Base-by-base conservation (phyloP, 1,140 invertebrate genomes). In the Sycophila sp. region DNA sequence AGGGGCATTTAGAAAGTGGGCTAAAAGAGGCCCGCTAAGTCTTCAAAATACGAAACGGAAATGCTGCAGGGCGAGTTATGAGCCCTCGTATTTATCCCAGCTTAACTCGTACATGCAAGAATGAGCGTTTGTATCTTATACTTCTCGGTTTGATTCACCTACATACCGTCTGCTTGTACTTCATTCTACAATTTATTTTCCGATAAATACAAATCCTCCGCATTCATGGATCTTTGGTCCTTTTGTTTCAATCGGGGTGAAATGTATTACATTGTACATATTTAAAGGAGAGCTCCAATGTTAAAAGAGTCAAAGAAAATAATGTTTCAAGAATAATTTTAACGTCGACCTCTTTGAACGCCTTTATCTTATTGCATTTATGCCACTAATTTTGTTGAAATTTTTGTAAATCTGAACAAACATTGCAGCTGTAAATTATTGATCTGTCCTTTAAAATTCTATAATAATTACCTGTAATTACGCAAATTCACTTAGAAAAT, bases 41-140 rank as follows among this genome's bases (percentile, higher is more conserved):
- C 32, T 19, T 58, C 32, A 36, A 24, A 58, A 58, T 58, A 58
- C 8, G 34, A 58, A 22, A 36, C 32, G 55, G 55, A 58, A 58
- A 58, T 51, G 58, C 28, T 38, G 45, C 17, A 45, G 22, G n/a
- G 22, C 45, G 67, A 79, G 75, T 79, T 78, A 78, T 74, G 77
- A 77, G 72, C 47, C 64, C 55, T 58, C 62, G 72, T 78, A 79
- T 79, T 79, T 79, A 79, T 79, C 75, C 66, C 51, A 34, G 72
- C 75, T 79, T 78, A 79, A 77, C 76, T 74, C 72, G n/a, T 53
- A 76, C 70, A 67, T 67, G 59, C 72, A 11, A 17, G 19, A 22
- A 49, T 49, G 17, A 6, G 5, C 26, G 26, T 30, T 11, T 13
- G n/a, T 13, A 22, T 24, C 5, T 49, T n/a, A 49, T 66, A 76